Evolutionary conservation across 2,888 invertebrate species (phyloP).

Genomic region (Hydrotaea cyrtoneurina): DNA sequence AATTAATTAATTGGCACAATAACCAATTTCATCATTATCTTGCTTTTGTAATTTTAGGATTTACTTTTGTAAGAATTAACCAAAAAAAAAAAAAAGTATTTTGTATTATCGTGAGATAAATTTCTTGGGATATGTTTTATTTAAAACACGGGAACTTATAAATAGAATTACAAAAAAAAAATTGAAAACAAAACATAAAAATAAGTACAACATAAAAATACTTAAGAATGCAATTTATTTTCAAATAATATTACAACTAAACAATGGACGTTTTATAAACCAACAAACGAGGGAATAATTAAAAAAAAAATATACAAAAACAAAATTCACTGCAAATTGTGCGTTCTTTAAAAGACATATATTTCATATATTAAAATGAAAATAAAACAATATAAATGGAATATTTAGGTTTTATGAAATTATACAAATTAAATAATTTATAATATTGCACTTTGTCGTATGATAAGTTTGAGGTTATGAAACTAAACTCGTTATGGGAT

Average conservation of each 20-base stretch:
- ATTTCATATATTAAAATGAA: conserved; percentile 2
- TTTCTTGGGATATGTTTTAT: conserved; percentile 63
- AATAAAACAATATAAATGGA: conserved; percentile 29
- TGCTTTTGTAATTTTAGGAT: conserved; percentile 13
- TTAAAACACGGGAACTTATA: conserved; percentile 39
- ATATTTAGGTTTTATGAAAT: conserved; percentile 20
- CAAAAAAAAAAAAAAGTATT: conserved; percentile 6
- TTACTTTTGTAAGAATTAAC: conserved; percentile 11
- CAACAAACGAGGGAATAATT: conserved; percentile 10
- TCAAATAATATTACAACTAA: conserved; percentile 52
- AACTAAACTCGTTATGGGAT: neutral
- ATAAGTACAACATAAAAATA: conserved; percentile 24
- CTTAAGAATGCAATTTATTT: conserved; percentile 23
- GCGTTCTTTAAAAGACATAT: conserved; percentile 16
- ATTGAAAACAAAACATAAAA: conserved; percentile 3
- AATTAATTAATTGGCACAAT: conserved; percentile 35
- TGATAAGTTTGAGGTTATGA: conserved; percentile 25
- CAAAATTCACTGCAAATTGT: conserved; percentile 23
- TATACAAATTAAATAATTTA: conserved; percentile 14
- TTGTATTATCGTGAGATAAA: neutral
- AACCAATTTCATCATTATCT: conserved; percentile 13
- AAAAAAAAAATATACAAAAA: conserved; percentile 26
- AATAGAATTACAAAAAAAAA: conserved; percentile 19
- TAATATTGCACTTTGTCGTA: conserved; percentile 48
- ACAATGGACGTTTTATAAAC: conserved; percentile 53